Conservation (phyloP, 2,113 vertebrate genomes). For the Syrmaticus mikado region DNA sequence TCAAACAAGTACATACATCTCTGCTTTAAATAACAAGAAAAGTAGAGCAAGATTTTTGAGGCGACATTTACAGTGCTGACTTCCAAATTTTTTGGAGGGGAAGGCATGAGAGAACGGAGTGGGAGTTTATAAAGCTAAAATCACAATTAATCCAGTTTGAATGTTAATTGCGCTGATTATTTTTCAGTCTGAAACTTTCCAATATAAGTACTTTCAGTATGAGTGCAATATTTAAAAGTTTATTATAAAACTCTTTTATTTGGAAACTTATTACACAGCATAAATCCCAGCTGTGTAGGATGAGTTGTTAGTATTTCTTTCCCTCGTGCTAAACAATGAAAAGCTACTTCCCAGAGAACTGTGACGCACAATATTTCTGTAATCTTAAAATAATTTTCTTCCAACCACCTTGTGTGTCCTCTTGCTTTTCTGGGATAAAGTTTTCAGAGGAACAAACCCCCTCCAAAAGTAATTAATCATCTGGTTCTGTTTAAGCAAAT, state of each 20-base stretch:
- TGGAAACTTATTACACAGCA: not conserved
- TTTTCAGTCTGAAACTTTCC: not conserved
- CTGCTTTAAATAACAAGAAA: constrained; percentile 51
- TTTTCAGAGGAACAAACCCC: constrained; percentile 34
- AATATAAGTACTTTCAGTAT: not conserved
- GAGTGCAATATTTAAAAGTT: constrained; percentile 8
- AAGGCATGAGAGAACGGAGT: not conserved
- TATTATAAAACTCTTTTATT: not conserved
- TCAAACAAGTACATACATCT: constrained; percentile 6
- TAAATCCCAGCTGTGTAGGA: not conserved
- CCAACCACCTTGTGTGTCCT: not conserved
- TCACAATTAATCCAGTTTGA: constrained; percentile 1
- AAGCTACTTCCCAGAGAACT: constrained; percentile 23
- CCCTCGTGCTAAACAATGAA: constrained; percentile 42
- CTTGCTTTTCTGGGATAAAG: not conserved
- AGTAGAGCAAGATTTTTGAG: constrained; percentile 41
- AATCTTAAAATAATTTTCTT: constrained; percentile 47
- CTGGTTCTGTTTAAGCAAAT: constrained; percentile 51
- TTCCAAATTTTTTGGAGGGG: constrained; percentile 27
- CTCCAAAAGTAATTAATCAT: constrained; percentile 56
- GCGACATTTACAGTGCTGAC: constrained; percentile 39
- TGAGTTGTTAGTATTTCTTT: constrained; percentile 1
- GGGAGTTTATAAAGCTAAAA: not conserved
- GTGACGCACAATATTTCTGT: constrained; percentile 9
- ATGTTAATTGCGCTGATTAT: not conserved